These are phyloP conservation scores for Corythoichthys intestinalis DNA, from an alignment of 2,113 vertebrate species.

Conservation along the genomic window DNA sequence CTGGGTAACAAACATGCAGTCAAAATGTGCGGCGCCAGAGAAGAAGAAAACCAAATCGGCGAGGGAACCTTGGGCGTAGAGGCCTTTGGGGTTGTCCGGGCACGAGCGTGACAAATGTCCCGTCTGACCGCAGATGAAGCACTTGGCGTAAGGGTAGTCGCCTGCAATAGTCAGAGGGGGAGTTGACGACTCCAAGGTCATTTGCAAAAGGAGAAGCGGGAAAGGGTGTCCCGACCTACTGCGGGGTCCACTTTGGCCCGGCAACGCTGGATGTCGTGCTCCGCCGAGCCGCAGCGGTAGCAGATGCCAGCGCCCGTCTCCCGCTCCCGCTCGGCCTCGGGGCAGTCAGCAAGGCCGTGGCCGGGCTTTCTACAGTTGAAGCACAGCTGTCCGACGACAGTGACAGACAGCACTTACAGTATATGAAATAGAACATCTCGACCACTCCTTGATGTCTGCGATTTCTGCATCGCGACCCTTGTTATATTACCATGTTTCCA, in stretches of 20 bases:
- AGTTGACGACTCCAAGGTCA: neutral
- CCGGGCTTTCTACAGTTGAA: constrained; percentile 93
- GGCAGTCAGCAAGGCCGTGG: constrained; percentile 90
- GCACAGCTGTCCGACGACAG: constrained; percentile 77
- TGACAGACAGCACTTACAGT: no score
- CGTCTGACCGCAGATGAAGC: constrained; percentile 92
- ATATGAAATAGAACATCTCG: no score
- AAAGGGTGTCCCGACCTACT: constrained; percentile 70
- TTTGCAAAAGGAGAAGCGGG: neutral
- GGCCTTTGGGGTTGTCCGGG: constrained; percentile 90
- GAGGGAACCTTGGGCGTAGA: constrained; percentile 86
- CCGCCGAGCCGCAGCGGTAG: constrained; percentile 92
- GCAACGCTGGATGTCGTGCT: constrained; percentile 88
- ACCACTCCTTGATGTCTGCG: no score
- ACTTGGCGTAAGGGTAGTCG: constrained; percentile 89
- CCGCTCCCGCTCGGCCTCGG: constrained; percentile 80
- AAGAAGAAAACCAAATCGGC: neutral
- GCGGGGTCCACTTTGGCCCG: constrained; percentile 87
- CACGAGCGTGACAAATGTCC: constrained; percentile 91
- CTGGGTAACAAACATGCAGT: constrained; percentile 56
- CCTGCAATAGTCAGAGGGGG: constrained; percentile 68
- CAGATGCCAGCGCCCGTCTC: constrained; percentile 92
- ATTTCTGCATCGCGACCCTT: no score
- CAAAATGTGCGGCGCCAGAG: neutral
- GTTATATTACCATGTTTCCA: no score